phyloP scores from a whole-genome alignment of 2,797 vertebrate species.

The Nyctibius grandis region DNA sequence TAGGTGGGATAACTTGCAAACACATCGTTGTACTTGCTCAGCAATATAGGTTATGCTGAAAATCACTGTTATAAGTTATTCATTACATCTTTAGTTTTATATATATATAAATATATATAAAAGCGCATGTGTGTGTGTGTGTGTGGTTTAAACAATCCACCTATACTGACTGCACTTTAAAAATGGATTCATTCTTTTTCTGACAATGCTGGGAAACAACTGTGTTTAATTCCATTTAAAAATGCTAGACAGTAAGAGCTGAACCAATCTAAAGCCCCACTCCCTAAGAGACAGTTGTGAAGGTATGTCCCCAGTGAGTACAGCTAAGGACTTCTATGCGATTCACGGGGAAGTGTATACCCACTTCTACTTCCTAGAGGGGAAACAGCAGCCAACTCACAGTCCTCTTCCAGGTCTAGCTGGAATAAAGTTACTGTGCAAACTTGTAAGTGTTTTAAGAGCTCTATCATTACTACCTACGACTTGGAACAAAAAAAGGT shows the following conservation, averaged over 20 bases:
- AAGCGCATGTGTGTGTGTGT: fast-evolving
- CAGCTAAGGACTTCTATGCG: not conserved
- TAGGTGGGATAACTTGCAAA: not conserved
- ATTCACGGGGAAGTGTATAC: not conserved
- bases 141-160: not conserved
- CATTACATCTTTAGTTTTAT: not conserved
- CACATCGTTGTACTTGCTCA: not conserved
- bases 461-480: not conserved
- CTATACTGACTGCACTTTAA: not conserved
- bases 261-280: not conserved
- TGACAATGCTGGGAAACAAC: not conserved
- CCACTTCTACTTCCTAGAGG: not conserved
- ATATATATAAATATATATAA: not conserved
- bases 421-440: not conserved
- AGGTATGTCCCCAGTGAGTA: not conserved
- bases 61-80: not conserved
- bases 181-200: not conserved
- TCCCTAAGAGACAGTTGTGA: not conserved
- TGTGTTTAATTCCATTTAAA: not conserved
- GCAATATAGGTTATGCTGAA: not conserved
- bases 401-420: not conserved
- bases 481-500: not conserved
- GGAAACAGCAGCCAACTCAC: not conserved
- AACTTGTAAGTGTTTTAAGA: not conserved
- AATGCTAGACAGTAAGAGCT: not conserved